A percentile compares a stretch with the other conserved stretches of the same genome.
These are phyloP conservation scores for Anarrhichthys ocellatus DNA, from an alignment of 2,113 vertebrate genomes.

Conservation along the genomic window DNA sequence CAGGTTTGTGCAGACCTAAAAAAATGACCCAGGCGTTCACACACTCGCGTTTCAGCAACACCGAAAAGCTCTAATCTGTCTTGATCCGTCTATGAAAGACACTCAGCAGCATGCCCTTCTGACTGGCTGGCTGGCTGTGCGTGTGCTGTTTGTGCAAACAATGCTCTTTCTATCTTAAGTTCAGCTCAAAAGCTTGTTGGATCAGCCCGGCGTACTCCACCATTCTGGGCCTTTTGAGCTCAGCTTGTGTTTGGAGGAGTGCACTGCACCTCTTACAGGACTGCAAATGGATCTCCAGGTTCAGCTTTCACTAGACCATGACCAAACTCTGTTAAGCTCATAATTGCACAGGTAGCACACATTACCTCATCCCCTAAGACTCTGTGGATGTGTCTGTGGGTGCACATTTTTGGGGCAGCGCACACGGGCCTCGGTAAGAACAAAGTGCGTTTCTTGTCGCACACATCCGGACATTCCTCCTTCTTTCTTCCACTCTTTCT, in stretches of 20 bases:
- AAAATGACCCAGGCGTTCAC: slow-evolving; percentile 7
- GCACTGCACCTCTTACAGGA: neutral
- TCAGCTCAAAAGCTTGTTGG: slow-evolving; percentile 40
- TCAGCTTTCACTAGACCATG: slow-evolving; percentile 73
- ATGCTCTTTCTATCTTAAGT: slow-evolving; percentile 56
- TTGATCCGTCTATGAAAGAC: slow-evolving; percentile 7
- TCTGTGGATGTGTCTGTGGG: slow-evolving; percentile 31
- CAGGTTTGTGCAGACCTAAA: slow-evolving; percentile 85
- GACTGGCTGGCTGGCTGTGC: slow-evolving; percentile 11
- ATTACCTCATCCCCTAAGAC: slow-evolving; percentile 63
- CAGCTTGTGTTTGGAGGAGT: slow-evolving; percentile 34
- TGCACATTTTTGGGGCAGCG: neutral
- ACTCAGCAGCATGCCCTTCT: slow-evolving; percentile 24
- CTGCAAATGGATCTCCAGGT: slow-evolving; percentile 69
- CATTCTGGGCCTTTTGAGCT: slow-evolving; percentile 50
- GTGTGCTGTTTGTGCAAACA: slow-evolving; percentile 41
- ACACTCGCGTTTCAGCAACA: slow-evolving; percentile 6
- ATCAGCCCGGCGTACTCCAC: slow-evolving; percentile 49
- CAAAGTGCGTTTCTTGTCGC: slow-evolving; percentile 14
- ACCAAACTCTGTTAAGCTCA: slow-evolving; percentile 72
- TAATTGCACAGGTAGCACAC: slow-evolving; percentile 73
- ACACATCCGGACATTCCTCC: slow-evolving; percentile 26
- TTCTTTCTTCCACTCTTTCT: slow-evolving; percentile 31
- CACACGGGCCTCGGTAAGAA: slow-evolving; percentile 9
- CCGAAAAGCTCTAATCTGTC: slow-evolving; percentile 9